Base-by-base conservation (phyloP, 2,797 vertebrate genomes). In the Hyperoplus lanceolatus region DNA sequence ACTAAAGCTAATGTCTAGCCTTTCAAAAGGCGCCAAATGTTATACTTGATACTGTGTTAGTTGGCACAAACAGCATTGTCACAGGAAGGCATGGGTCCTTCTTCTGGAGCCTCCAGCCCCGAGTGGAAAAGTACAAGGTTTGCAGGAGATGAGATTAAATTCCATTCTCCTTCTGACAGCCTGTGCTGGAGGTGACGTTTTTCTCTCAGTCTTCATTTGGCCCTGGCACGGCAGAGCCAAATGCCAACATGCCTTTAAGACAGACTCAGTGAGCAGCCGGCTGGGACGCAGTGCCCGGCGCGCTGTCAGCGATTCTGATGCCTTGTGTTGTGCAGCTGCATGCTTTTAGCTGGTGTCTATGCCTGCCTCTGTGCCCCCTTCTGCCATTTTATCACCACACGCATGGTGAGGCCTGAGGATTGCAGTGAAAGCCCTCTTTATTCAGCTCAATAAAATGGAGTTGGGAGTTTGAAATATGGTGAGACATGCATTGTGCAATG, bases 61-160 rank as follows among this genome's bases (percentile, higher is more conserved):
- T 73, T 82, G 75, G 72, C 64, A 90, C 70, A 77, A 67, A 81
- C 69, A 88, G 42, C 57, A 71, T 68, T 81, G 66, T 90, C 78
- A 79, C 59, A 85, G 73, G 73, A 81, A 85, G 75, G 79, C 70
- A 84, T 73, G 71, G 77, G 78, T 71, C 55, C 59, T 73, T 86
- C 72, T 81, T 69, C 69, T 54, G 70, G 16, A 79, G 66, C 77
- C 87, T 73, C 10, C 55, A 87, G 88, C 71, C 54, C 29, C 18
- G 80, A 91, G 82, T 93, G 94, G 93, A 95, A 95, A 95, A 94
- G 79, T 91, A 94, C 91, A 92, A 90, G 80, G 68, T 84, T 91
- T 12, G 57, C 79, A 76, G 76, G 77, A 90, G 87, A 94, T 93
- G 89, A 94, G 92, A 94, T 95, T 93, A 92, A 93, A 93, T 94